Conservation (phyloP, 2,797 vertebrate species). For the Danio albolineatus region DNA sequence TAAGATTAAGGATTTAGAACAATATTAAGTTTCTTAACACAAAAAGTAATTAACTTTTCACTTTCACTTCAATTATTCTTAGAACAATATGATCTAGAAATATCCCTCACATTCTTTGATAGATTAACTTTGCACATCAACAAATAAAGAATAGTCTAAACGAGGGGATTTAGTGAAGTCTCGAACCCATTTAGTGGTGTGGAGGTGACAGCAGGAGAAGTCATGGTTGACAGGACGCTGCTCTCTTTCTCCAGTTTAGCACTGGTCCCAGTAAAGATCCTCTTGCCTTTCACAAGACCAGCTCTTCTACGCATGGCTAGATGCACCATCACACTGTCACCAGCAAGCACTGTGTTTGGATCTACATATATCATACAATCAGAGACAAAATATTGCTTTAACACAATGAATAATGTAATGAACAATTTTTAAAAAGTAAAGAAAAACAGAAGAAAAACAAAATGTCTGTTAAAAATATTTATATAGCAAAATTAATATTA, state of each 20-base stretch:
- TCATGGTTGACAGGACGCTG: constrained; percentile 62
- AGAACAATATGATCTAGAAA: background rate
- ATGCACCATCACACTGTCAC: constrained; percentile 73
- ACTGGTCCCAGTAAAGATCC: constrained; percentile 68
- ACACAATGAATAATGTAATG: background rate
- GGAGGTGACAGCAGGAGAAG: constrained; percentile 67
- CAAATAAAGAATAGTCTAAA: background rate
- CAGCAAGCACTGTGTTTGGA: constrained; percentile 72
- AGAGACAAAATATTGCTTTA: background rate
- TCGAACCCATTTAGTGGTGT: constrained; percentile 76
- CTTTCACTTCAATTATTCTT: background rate
- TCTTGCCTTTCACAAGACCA: constrained; percentile 61
- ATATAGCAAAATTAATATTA: too few species aligned
- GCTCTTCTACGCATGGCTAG: constrained; percentile 66
- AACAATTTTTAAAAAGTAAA: background rate
- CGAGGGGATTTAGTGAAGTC: background rate
- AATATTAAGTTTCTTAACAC: background rate
- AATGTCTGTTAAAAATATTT: background rate
- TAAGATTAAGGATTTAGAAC: too few species aligned
- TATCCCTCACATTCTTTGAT: background rate
- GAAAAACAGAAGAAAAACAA: background rate
- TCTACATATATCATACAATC: constrained; percentile 53
- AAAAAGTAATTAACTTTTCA: constrained; percentile 2
- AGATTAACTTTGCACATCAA: background rate
- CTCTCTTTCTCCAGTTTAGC: constrained; percentile 66